These are phyloP conservation scores for Scopus umbretta DNA, from an alignment of 2,113 vertebrate species.

Conservation along the genomic window DNA sequence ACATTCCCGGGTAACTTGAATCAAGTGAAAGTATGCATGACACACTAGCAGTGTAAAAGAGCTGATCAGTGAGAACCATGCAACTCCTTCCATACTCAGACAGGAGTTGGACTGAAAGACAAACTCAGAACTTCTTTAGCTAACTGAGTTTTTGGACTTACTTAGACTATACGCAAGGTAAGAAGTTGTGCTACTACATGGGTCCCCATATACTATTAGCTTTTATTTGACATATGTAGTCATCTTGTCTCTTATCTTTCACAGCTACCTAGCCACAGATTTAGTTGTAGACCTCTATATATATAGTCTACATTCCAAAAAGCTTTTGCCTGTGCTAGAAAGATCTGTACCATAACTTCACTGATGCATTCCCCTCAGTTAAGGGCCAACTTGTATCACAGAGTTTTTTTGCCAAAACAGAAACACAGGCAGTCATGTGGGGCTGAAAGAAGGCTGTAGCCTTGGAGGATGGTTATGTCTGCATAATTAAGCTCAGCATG, in stretches of 20 bases:
- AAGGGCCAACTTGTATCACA: background rate
- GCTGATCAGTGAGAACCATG: background rate
- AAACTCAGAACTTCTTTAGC: background rate
- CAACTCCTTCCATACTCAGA: background rate
- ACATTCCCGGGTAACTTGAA: background rate
- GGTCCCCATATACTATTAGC: background rate
- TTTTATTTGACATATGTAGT: background rate
- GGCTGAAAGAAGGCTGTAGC: background rate
- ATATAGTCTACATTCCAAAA: background rate
- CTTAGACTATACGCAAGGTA: background rate
- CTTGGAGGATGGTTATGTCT: background rate
- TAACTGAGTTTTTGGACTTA: background rate
- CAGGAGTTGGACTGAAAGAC: background rate
- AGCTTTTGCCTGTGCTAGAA: background rate
- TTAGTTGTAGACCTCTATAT: background rate
- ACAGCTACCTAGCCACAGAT: background rate
- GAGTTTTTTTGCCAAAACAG: background rate
- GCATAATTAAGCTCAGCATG: background rate
- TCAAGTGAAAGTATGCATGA: background rate
- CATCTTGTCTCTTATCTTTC: background rate
- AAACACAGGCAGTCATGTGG: accelerated
- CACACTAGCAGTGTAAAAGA: background rate
- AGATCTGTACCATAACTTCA: background rate
- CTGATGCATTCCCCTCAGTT: background rate
- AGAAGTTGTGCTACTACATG: background rate